These are phyloP conservation scores for Troglohyphantes excavatus DNA, from an alignment of 2,888 invertebrate species.

Conservation along the genomic window DNA sequence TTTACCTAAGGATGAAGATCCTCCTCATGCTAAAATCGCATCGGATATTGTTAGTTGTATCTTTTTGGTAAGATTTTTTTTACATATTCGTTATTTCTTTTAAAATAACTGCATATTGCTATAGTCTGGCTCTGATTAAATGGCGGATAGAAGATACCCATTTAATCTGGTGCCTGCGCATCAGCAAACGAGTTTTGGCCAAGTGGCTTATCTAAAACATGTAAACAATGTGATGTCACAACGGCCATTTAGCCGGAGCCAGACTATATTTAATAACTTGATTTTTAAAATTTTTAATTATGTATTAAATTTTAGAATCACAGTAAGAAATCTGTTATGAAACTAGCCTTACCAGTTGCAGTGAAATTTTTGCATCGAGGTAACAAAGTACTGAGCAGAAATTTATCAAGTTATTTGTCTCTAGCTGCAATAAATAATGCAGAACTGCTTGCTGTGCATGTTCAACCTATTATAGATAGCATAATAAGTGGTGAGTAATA, in stretches of 20 bases:
- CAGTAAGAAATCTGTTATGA: slow-evolving; percentile 89
- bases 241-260: too few relatives aligned
- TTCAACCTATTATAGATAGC: slow-evolving; percentile 94
- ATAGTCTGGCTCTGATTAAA: too few relatives aligned
- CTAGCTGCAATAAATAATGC: slow-evolving; percentile 96
- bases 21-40: slow-evolving; percentile 97
- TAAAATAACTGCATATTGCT: too few relatives aligned
- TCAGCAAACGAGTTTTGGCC: too few relatives aligned
- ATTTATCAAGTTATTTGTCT: slow-evolving; percentile 95
- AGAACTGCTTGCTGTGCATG: slow-evolving; percentile 91
- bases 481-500: slow-evolving; percentile 88
- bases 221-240: too few relatives aligned
- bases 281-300: too few relatives aligned
- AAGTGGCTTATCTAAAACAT: too few relatives aligned
- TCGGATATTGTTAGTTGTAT: slow-evolving; percentile 97
- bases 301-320: slow-evolving; percentile 89
- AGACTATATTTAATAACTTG: too few relatives aligned
- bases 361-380: slow-evolving; percentile 95
- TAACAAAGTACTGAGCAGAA: slow-evolving; percentile 93
- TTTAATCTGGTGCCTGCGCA: too few relatives aligned
- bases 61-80: slow-evolving; percentile 89
- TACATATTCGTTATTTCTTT: too few relatives aligned
- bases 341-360: slow-evolving; percentile 92
- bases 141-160: too few relatives aligned
- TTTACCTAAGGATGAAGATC: slow-evolving; percentile 89